Percentiles rank a stretch among this genome's conserved stretches.
phyloP scores from a whole-genome alignment of 2,888 invertebrate species.

The Sericinus montela region DNA sequence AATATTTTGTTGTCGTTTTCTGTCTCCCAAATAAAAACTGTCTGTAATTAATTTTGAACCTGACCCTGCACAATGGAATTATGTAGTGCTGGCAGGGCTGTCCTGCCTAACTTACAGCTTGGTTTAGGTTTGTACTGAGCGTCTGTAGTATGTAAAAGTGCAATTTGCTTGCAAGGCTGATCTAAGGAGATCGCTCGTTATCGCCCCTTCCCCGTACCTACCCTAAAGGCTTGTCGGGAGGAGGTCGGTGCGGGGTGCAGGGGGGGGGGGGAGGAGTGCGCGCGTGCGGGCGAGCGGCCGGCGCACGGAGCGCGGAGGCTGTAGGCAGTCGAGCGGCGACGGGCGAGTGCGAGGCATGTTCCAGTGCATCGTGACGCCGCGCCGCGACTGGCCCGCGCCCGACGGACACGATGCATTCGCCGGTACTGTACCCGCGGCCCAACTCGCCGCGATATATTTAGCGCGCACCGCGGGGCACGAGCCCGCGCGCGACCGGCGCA shows the following conservation, averaged over 20 bases:
- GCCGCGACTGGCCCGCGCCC: conserved; percentile 85
- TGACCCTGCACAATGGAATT: no score
- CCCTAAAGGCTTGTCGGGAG: conserved; percentile 3
- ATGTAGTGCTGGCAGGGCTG: no score
- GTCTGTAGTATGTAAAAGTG: background rate
- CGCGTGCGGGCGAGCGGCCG: conserved; percentile 27
- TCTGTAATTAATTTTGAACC: no score
- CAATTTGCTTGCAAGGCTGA: background rate
- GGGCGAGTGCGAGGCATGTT: conserved; percentile 77
- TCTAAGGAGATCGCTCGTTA: conserved; percentile 3
- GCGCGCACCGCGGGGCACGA: conserved; percentile 17
- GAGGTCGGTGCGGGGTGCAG: conserved; percentile 10
- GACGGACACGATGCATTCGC: conserved; percentile 86
- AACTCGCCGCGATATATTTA: conserved; percentile 5
- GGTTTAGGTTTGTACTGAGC: no score
- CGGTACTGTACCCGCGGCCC: conserved; percentile 66
- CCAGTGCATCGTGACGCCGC: conserved; percentile 90
- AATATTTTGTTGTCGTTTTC: no score
- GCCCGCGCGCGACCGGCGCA: background rate
- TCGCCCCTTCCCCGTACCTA: background rate
- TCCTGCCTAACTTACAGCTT: no score
- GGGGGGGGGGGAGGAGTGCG: conserved; percentile 7
- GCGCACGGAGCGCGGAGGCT: conserved; percentile 29
- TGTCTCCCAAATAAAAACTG: no score
- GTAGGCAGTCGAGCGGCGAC: conserved; percentile 33